Conservation (phyloP, 2,797 vertebrate genomes). For the Tinamus major region DNA sequence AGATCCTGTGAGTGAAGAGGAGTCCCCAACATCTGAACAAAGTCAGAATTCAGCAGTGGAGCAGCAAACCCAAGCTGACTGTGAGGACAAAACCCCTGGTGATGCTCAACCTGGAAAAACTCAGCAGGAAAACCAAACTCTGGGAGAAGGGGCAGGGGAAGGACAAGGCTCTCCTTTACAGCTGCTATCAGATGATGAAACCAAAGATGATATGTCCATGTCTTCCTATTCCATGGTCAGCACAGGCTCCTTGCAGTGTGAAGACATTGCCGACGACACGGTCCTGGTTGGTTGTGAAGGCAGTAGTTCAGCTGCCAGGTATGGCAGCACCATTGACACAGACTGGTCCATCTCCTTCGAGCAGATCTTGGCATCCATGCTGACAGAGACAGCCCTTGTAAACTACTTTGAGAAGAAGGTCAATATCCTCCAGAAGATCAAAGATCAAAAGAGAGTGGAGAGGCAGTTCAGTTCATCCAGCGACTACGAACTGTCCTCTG, state of each 20-base stretch:
- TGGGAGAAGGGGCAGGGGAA: slow-evolving; percentile 84
- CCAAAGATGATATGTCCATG: slow-evolving; percentile 91
- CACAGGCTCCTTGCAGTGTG: slow-evolving; percentile 89
- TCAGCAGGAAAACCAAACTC: slow-evolving; percentile 71
- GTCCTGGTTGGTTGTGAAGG: slow-evolving; percentile 87
- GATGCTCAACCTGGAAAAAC: slow-evolving; percentile 79
- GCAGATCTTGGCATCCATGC: slow-evolving; percentile 94
- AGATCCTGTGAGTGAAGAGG: slow-evolving; percentile 66
- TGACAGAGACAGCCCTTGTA: slow-evolving; percentile 93
- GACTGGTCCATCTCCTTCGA: slow-evolving; percentile 98
- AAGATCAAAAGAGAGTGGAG: slow-evolving; percentile 88
- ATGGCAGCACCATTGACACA: slow-evolving; percentile 84
- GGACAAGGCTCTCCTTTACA: slow-evolving; percentile 76
- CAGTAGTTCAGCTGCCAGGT: slow-evolving; percentile 68
- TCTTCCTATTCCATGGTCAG: slow-evolving; percentile 95
- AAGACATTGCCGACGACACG: slow-evolving; percentile 90
- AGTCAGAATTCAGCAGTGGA: slow-evolving; percentile 65
- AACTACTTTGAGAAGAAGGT: slow-evolving; percentile 94
- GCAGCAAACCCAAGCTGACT: slow-evolving; percentile 48
- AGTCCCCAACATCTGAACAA: slow-evolving; percentile 59
- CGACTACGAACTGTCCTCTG: slow-evolving; percentile 86
- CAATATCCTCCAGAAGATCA: slow-evolving; percentile 88
- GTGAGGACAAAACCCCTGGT: slow-evolving; percentile 62
- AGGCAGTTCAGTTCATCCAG: slow-evolving; percentile 91
- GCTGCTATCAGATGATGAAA: slow-evolving; percentile 87